Base-by-base conservation (phyloP, 2,797 vertebrate genomes). In the Rhyacichthys aspro region DNA sequence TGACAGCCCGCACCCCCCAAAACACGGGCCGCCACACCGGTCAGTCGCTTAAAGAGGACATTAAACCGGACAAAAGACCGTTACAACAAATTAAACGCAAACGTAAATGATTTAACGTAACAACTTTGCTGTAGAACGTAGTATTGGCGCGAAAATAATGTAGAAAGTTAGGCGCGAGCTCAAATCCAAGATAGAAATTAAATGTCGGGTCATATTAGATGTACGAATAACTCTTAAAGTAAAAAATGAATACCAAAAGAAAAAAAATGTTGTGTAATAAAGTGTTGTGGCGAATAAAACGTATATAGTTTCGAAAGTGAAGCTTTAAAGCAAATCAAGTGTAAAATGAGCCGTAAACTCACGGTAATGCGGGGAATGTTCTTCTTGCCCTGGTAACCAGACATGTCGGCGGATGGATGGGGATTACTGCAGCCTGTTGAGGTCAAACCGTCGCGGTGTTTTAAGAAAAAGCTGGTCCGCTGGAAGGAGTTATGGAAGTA, bases 291-390 rank as follows among this genome's bases (percentile, higher is more conserved):
- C 11, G 12, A 38, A 11, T 38, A 12, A 11, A 38, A 14, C 5
- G 23, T 28, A 28, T 5, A 28, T 5, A 38, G n/a, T n/a, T n/a
- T n/a, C n/a, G n/a, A n/a, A n/a, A n/a, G 10, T 38, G 37, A 38
- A 28, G 4, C 3, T 11, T 37, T 37, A 15, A 7, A 6, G 46
- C 4, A 0, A 16, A 50, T 17, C 7, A 6, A 1, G 1, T 5
- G 4, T 9, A 5, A 28, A 58, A 49, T 17, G 45, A 9, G 1
- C 57, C 34, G 5, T 38, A 91, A 93, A 95, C 97, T 98, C 93
- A 98, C 97, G 88, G 97, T 98, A 91, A 98, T 98, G 88, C 96
- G 96, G 45, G 97, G 97, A 60, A 98, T 98, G 77, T 98, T 98
- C 92, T 98, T 98, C 94, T 98, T 98, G 85, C 97, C 97, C 91